Evolutionary conservation across 2,797 vertebrate species (phyloP).

Genomic region (Buceros bicornis): DNA sequence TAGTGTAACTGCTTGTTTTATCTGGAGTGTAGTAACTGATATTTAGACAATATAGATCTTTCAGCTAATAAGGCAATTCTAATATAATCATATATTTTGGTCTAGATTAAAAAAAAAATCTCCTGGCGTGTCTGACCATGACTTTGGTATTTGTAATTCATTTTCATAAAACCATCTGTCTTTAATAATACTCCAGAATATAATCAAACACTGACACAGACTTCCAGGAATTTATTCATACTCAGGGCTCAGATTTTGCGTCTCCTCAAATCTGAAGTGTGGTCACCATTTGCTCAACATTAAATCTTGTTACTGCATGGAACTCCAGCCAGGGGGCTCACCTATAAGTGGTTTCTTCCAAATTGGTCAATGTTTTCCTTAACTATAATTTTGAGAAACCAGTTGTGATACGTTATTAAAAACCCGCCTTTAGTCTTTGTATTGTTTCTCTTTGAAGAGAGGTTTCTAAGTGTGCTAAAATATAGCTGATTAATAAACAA

Average conservation of each 20-base stretch:
- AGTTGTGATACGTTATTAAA: not conserved
- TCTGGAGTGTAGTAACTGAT: not conserved
- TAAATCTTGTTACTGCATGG: not conserved
- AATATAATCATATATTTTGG: not conserved
- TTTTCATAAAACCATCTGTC: not conserved
- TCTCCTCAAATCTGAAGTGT: not conserved
- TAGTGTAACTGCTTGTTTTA: not conserved
- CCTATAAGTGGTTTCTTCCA: not conserved
- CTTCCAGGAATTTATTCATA: too few relatives aligned
- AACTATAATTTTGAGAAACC: not conserved
- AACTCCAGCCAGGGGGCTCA: not conserved
- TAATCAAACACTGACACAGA: too few relatives aligned
- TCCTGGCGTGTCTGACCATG: not conserved
- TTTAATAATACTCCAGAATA: not conserved
- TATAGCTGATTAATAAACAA: not conserved
- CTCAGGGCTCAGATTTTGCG: not conserved
- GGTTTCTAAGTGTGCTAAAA: not conserved
- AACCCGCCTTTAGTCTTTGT: not conserved
- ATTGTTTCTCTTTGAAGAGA: not conserved
- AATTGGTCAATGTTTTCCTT: not conserved
- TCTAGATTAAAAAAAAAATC: not conserved
- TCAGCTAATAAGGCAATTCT: not conserved
- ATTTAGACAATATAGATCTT: not conserved
- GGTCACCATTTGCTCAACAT: not conserved
- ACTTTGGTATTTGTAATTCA: not conserved